A percentile compares a stretch with the other conserved stretches of the same genome.
Evolutionary conservation across 1,140 invertebrate genomes (phyloP).

Genomic region (Drosophila subobscura): DNA sequence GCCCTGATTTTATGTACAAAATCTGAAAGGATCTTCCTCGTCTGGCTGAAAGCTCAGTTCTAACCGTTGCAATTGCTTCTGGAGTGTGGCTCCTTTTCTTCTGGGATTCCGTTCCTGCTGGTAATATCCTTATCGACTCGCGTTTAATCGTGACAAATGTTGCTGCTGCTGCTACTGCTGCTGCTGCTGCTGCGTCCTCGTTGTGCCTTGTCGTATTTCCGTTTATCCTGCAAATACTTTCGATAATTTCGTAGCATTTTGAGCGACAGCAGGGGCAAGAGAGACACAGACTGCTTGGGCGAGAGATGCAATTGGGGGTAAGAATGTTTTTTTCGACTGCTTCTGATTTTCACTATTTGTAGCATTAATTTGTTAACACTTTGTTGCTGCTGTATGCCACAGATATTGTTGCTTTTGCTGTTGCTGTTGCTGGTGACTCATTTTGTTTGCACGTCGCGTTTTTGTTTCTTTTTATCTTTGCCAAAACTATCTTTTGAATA

Average conservation of each 20-base stretch:
- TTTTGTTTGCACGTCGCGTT: slow-evolving; percentile 51
- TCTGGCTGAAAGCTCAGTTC: slow-evolving; percentile 25
- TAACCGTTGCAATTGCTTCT: slow-evolving; percentile 33
- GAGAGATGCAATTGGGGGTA: slow-evolving; percentile 20
- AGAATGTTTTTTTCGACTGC: slow-evolving; percentile 56
- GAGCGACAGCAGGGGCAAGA: slow-evolving; percentile 52
- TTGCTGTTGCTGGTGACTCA: slow-evolving; percentile 67
- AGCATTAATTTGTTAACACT: slow-evolving; percentile 74
- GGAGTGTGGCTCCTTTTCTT: slow-evolving; percentile 17
- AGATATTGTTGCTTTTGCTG: slow-evolving; percentile 48
- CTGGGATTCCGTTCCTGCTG: not conserved
- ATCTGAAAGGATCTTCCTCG: slow-evolving; percentile 18
- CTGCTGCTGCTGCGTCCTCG: slow-evolving; percentile 58
- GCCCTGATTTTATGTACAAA: slow-evolving; percentile 77
- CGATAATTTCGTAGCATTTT: slow-evolving; percentile 81
- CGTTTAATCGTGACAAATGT: slow-evolving; percentile 65
- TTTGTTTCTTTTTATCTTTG: slow-evolving; percentile 38
- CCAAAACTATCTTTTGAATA: slow-evolving; percentile 44
- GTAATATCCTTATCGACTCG: too few species aligned
- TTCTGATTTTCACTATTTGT: slow-evolving; percentile 55
- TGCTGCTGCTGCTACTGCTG: slow-evolving; percentile 40
- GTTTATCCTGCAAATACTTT: slow-evolving; percentile 82
- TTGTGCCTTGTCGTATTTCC: slow-evolving; percentile 77
- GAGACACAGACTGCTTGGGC: slow-evolving; percentile 25
- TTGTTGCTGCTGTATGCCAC: slow-evolving; percentile 41